Evolutionary conservation across 2,113 vertebrate genomes (phyloP), one percentile per base, ranked within the genome.

Genomic region (Verasper variegatus): DNA sequence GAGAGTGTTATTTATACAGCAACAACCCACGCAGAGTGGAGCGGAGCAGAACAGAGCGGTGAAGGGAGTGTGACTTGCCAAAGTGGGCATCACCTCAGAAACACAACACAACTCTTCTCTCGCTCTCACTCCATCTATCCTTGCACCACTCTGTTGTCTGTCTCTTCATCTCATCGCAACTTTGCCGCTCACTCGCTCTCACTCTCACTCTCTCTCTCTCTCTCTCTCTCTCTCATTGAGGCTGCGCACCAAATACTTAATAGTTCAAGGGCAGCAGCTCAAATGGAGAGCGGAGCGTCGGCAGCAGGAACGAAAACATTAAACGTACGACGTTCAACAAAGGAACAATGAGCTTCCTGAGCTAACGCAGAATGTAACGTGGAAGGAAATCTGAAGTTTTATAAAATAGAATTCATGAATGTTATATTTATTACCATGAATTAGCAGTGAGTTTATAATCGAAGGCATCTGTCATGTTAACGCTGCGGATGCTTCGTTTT

Each of bases 1-100:
- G 77, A 89, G 79, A 90, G 88, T 88, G 90, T 92, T 93, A 93
- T 93, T 93, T 93, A 93, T 93, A 93, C 90, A 92, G 90, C 85
- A 83, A 83, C 88, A 81, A 70, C 92, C 91, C 88, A 93, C 92
- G 86, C 92, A 62, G 59, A 35, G 35, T 23, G 11, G 59, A 62
- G 35, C 59, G 21, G 59, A 62, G 35, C 59, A 62, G 59, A 62
- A 62, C 59, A 62, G 83, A 83, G 85, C 85, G 64, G 83, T 68
- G 87, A 83, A 82, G 82, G 86, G 85, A 90, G 86, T 91, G 89
- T 84, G 87, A 91, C 91, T 92, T 84, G 79, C 88, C 89, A 89
- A 88, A 91, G 90, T 83, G 87, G 90, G 81, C 91, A 89, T 89
- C 90, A 91, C 91, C 92, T 91, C 85, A 85, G 74, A 91, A 89